phyloP scores from a whole-genome alignment of 2,797 vertebrate genomes.

The Pseudotriccus pelzelni region DNA sequence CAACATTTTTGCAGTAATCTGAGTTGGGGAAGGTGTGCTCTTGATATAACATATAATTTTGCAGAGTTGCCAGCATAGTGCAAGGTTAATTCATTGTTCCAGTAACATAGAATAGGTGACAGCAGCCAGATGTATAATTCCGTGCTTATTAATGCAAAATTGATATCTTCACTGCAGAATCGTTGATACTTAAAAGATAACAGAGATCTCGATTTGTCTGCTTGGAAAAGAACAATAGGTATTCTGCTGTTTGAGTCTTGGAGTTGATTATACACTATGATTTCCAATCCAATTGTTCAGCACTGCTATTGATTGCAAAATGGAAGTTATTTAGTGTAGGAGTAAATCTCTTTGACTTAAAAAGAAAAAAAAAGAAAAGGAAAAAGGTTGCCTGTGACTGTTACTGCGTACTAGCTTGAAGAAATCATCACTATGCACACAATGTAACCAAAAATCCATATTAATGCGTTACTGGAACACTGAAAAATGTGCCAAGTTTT shows the following conservation, averaged over 20 bases:
- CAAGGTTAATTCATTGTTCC: conserved; percentile 32
- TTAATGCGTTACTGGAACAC: not conserved
- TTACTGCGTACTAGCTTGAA: not conserved
- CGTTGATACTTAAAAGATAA: conserved; percentile 34
- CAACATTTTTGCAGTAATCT: not conserved
- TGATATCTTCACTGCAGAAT: not conserved
- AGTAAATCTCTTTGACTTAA: not conserved
- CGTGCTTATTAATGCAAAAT: conserved; percentile 28
- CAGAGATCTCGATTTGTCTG: not conserved
- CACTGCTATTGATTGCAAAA: conserved; percentile 27
- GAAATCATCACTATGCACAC: not conserved
- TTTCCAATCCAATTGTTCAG: conserved; percentile 22
- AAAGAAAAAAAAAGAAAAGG: not conserved
- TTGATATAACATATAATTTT: conserved; percentile 28
- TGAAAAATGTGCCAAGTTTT: not conserved
- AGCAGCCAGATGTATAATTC: conserved; percentile 15
- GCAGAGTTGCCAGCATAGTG: not conserved
- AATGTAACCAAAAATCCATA: not conserved
- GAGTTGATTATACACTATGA: conserved; percentile 2
- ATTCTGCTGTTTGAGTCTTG: not conserved
- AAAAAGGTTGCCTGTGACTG: not conserved
- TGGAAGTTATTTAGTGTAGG: not conserved
- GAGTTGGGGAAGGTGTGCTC: not conserved
- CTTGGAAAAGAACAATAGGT: conserved; percentile 7
- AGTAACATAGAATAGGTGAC: not conserved